Conservation (phyloP, 2,888 invertebrate species). For the Drosophila quinaria region DNA sequence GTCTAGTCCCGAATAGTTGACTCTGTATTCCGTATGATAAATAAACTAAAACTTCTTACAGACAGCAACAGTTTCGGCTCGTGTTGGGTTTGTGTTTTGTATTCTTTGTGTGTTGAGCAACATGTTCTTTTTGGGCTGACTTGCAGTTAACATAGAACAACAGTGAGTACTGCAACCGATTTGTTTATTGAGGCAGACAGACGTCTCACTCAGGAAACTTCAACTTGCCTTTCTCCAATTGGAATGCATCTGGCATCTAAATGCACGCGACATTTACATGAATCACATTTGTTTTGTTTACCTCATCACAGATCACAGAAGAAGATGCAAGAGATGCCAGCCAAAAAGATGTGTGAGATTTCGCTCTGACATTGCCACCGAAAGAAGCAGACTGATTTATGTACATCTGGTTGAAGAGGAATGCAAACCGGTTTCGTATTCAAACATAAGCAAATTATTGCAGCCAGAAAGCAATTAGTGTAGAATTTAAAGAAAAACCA, state of each 20-base stretch:
- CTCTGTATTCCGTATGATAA: slow-evolving; percentile 28
- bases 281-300: slow-evolving; percentile 42
- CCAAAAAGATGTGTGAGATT: slow-evolving; percentile 32
- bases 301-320: slow-evolving; percentile 20
- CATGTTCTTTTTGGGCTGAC: slow-evolving; percentile 18
- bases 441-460: slow-evolving; percentile 2
- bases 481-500: not conserved
- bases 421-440: slow-evolving; percentile 23
- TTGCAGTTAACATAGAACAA: slow-evolving; percentile 1
- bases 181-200: slow-evolving; percentile 37
- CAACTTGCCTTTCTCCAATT: slow-evolving; percentile 21
- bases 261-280: slow-evolving; percentile 41
- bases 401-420: not conserved
- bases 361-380: slow-evolving; percentile 31
- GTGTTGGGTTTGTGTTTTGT: slow-evolving; percentile 3
- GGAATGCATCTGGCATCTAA: slow-evolving; percentile 12
- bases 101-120: slow-evolving; percentile 21
- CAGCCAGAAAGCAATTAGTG: slow-evolving; percentile 2
- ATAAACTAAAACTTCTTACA: slow-evolving; percentile 22
- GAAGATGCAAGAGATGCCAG: not conserved
- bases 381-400: slow-evolving; percentile 20
- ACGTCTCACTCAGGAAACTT: slow-evolving; percentile 26
- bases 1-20: slow-evolving; percentile 19
- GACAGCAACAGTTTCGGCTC: slow-evolving; percentile 30
- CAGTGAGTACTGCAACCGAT: slow-evolving; percentile 32